Conservation (phyloP, 2,113 vertebrate species). For the Serinus canaria region DNA sequence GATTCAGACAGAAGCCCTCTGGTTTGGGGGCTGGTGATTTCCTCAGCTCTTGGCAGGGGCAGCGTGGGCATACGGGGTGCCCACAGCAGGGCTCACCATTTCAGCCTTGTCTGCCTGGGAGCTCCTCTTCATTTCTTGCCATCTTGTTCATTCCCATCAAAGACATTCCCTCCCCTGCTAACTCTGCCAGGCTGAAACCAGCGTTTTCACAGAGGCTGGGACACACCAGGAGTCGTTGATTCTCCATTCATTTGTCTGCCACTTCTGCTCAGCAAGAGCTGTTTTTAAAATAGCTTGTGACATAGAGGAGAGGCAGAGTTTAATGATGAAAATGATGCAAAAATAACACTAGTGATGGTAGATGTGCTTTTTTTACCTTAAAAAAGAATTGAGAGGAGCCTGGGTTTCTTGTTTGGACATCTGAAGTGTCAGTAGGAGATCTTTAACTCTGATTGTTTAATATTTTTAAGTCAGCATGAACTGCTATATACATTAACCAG, state of each 20-base stretch:
- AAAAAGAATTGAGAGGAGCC: neutral
- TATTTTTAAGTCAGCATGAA: neutral
- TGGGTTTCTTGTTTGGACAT: neutral
- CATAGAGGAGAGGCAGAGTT: neutral
- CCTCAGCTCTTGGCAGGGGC: neutral
- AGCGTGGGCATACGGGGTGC: rapidly evolving
- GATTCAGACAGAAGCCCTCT: neutral
- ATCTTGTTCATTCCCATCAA: neutral
- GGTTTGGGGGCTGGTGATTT: neutral
- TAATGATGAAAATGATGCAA: slow-evolving; percentile 9
- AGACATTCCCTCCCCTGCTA: neutral
- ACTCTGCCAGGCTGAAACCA: neutral
- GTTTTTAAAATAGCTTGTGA: slow-evolving; percentile 41
- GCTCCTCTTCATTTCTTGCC: neutral
- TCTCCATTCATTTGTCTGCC: neutral
- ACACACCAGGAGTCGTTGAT: neutral
- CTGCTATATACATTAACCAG: neutral
- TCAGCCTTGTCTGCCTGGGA: neutral
- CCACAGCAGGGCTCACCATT: neutral
- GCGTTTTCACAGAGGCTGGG: neutral
- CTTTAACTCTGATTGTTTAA: neutral
- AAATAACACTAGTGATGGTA: neutral
- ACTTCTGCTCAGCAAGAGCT: neutral
- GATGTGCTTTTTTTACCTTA: neutral
- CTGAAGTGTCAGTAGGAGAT: neutral